Evolutionary conservation across 1,140 invertebrate genomes (phyloP), one percentile per base, ranked within the genome.

Genomic region (Aricia agestis): DNA sequence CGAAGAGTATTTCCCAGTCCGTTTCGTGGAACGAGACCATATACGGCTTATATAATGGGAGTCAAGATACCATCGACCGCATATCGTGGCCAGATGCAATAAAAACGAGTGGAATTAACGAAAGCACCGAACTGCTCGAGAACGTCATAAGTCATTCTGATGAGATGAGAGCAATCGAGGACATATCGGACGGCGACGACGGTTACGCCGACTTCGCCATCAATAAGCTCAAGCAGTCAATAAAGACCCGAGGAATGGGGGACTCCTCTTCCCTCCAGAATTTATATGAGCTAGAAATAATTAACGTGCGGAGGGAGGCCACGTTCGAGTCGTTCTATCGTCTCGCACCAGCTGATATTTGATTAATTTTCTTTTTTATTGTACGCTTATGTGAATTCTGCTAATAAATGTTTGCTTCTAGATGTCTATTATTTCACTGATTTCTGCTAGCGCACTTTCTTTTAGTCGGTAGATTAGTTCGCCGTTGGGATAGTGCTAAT

Each of bases 11-110:
- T 76, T 76, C 76, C 18, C 77, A 74, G 25, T 71, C 68, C 66
- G 82, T 83, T 45, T 82, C 80, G 9, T 91, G 87, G 87, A 84
- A 88, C 67, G 89, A 91, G 74, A 85, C 82, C 67, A 82, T 91
- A 45, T 91, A 85, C 71, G 89, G 89, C 10, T 63, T 91, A 25
- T 84, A 72, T 17, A 63, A 63, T 19, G 17, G 17, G 18, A 63
- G 59, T 63, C 59, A 63, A 63, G 59, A 63, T 19, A 19, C 59
- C 10, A 63, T 63, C 18, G 59, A 63, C 18, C 59, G 59, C 19
- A 75, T 80, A 71, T 89, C 89, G 6, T 89, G 87, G 86, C 81
- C 79, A 31, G 87, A 91, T 59, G 80, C 89, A 65, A 68, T 87
- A 13, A 80, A 78, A 9, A 80, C 77, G 36, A 89, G 85, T 71